Evolutionary conservation across 2,113 vertebrate species (phyloP).

Genomic region (Lepus timidus): DNA sequence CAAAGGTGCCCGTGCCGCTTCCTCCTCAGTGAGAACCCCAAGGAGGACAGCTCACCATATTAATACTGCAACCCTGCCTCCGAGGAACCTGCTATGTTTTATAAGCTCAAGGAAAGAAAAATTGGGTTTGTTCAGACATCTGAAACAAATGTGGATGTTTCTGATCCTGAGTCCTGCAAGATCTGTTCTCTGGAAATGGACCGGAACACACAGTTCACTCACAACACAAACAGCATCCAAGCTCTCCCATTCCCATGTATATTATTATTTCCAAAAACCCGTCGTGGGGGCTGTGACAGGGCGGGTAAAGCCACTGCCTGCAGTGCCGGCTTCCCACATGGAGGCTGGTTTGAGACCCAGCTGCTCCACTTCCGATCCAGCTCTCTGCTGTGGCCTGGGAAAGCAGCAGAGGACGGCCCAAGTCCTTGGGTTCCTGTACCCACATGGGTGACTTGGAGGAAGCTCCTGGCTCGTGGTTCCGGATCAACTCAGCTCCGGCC

Average conservation of each 20-base stretch:
- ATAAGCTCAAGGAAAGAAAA: not conserved
- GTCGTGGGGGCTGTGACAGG: no score
- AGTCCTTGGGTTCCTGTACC: no score
- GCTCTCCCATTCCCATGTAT: not conserved
- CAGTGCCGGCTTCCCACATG: no score
- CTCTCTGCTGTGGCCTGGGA: no score
- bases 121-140: not conserved
- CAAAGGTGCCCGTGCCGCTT: not conserved
- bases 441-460: no score
- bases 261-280: not conserved
- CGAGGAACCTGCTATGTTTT: not conserved
- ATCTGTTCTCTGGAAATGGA: not conserved
- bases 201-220: not conserved
- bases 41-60: rapidly evolving
- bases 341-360: no score
- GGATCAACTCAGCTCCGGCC: no score
- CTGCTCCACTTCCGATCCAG: no score
- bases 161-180: not conserved
- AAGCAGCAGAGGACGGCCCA: no score
- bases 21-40: not conserved
- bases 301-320: no score
- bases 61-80: rapidly evolving
- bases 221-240: not conserved
- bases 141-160: not conserved
- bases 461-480: no score